Percentiles rank a stretch among this genome's conserved stretches.
Conservation (phyloP, 2,113 vertebrate genomes). For the Marmota monax region DNA sequence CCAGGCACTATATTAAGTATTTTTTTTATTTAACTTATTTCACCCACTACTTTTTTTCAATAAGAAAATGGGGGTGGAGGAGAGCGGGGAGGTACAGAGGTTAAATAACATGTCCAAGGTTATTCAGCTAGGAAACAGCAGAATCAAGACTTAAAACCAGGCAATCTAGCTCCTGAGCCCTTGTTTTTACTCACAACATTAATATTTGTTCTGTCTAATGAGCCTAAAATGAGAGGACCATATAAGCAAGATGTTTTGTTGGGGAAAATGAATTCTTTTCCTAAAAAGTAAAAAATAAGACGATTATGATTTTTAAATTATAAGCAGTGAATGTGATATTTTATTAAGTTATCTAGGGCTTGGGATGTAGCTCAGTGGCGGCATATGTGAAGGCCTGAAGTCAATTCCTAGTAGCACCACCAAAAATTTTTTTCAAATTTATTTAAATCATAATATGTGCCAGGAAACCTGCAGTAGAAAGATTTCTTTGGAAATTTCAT, state of each 20-base stretch:
- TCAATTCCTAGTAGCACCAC: too few species aligned
- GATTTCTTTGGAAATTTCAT: neutral
- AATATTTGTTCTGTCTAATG: neutral
- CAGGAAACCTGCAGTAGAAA: neutral
- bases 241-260: neutral
- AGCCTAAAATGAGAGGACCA: neutral
- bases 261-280: neutral
- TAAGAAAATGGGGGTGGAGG: neutral
- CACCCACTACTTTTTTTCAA: neutral
- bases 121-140: neutral
- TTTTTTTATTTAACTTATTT: neutral
- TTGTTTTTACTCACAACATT: neutral
- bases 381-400: too few species aligned
- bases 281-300: neutral
- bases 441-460: neutral
- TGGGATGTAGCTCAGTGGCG: too few species aligned
- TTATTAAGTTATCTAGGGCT: neutral
- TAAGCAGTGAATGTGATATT: neutral
- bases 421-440: too few species aligned
- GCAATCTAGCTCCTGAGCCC: neutral
- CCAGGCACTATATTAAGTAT: neutral
- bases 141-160: neutral
- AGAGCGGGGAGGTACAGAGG: too few species aligned
- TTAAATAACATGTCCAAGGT: neutral
- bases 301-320: neutral